Base-by-base conservation (phyloP, 1,140 invertebrate species). In the Antheraea pernyi region DNA sequence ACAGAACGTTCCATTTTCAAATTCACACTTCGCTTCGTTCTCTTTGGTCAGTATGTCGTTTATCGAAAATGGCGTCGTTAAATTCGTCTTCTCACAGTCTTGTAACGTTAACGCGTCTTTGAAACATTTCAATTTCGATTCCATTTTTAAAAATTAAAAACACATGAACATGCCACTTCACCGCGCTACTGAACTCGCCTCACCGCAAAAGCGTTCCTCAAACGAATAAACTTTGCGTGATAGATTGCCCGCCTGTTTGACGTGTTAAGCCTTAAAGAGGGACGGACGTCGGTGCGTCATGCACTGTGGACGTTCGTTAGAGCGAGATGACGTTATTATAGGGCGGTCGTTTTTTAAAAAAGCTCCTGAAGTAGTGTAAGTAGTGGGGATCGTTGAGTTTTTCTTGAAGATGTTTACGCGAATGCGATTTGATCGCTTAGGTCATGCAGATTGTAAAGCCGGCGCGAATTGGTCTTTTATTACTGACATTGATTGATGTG, bases 61-160 rank as follows among this genome's bases (percentile, higher is more conserved):
- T 72, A 96, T 96, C 65, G 95, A 96, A 84, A 96, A 96, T 16
- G 96, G 95, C 9, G 95, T 96, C 4, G 91, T 86, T 59, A 90
- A 77, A 79, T 80, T 86, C 13, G 86, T 87, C 69, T 91, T 91
- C 68, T 91, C 89, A 79, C 86, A 85, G 2, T 91, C 86, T 78
- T 88, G 84, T 48, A 89, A 81, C n/a, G 74, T 79, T 16, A 85
- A 64, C 1, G 80, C 68, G 60, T 88, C 83, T 72, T 83, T 83
- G 62, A 81, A 86, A 70, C 77, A 82, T 76, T 89, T 88, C 19
- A 90, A 75, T 81, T 89, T 91, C 58, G 87, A 77, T 71, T 91
- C 89, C 89, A 91, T 91, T 83, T 85, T 86, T 72, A 53, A 72
- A 74, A 80, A 75, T 80, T 76, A 69, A 77, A 30, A 75, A 79